These are phyloP conservation scores for Brachyopa scutellaris DNA, from an alignment of 2,888 invertebrate genomes.

Conservation along the genomic window DNA sequence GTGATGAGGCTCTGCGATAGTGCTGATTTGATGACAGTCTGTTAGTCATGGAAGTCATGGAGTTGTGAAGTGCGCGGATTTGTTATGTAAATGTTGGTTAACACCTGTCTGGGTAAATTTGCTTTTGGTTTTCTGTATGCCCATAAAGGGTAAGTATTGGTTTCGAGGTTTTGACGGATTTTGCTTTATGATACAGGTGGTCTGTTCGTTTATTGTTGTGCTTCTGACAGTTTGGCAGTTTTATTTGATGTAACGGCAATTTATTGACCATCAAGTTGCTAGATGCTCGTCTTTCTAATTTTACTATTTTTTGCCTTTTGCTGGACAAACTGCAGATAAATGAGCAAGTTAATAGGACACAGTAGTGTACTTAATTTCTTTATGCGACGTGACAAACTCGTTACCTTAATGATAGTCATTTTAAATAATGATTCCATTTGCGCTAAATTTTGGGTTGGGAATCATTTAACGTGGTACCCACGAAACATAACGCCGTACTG, in stretches of 20 bases:
- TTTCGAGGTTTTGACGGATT: no score
- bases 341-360: no score
- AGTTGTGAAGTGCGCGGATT: neutral
- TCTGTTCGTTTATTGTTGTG: no score
- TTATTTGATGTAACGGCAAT: no score
- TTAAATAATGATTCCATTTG: neutral
- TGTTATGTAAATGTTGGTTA: constrained; percentile 7
- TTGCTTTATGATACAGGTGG: no score
- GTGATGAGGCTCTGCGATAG: neutral
- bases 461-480: neutral
- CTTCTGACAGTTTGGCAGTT: no score
- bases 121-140: no score
- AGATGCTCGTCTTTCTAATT: no score
- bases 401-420: constrained; percentile 4
- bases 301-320: no score
- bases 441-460: neutral
- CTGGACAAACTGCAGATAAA: no score
- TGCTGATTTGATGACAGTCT: constrained; percentile 10
- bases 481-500: neutral
- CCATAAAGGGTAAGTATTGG: no score
- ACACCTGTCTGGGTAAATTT: neutral
- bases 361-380: neutral
- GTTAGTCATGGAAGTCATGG: neutral
- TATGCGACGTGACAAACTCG: neutral
- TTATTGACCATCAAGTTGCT: no score